phyloP scores from a whole-genome alignment of 2,113 vertebrate genomes.

The Motacilla tschutschensis region DNA sequence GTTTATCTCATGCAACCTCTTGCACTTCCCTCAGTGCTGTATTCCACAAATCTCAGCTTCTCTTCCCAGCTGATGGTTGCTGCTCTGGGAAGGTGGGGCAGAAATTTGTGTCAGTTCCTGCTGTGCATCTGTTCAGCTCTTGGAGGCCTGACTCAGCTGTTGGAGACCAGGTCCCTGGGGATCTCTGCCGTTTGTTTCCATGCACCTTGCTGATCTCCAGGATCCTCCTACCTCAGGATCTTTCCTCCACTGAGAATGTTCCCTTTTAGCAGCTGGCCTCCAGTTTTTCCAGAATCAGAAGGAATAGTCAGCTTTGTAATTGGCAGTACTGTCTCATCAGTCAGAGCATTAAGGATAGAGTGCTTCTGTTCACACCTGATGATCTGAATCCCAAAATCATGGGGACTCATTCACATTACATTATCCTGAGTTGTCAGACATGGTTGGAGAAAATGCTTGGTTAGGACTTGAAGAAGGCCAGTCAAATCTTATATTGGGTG shows the following conservation, averaged over 20 bases:
- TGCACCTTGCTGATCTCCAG: background rate
- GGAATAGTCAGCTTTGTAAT: background rate
- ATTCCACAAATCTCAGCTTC: background rate
- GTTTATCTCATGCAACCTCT: background rate
- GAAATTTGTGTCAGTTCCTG: background rate
- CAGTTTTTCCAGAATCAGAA: background rate
- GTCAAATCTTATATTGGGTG: background rate
- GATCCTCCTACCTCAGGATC: background rate
- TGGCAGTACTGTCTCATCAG: background rate
- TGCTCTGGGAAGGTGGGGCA: background rate
- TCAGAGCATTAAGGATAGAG: background rate
- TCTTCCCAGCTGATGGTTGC: background rate
- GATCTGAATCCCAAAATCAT: background rate
- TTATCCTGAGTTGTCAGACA: background rate
- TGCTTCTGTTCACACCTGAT: background rate
- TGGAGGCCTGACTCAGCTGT: background rate
- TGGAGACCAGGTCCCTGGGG: background rate
- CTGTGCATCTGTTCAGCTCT: background rate
- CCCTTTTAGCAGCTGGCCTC: background rate
- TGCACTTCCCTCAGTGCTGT: rapidly evolving
- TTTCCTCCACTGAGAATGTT: background rate
- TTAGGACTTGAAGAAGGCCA: background rate
- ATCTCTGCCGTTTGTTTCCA: background rate
- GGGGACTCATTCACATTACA: background rate
- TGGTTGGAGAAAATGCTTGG: background rate